Evolutionary conservation across 2,888 invertebrate genomes (phyloP).

Genomic region (Parnassius orleans): DNA sequence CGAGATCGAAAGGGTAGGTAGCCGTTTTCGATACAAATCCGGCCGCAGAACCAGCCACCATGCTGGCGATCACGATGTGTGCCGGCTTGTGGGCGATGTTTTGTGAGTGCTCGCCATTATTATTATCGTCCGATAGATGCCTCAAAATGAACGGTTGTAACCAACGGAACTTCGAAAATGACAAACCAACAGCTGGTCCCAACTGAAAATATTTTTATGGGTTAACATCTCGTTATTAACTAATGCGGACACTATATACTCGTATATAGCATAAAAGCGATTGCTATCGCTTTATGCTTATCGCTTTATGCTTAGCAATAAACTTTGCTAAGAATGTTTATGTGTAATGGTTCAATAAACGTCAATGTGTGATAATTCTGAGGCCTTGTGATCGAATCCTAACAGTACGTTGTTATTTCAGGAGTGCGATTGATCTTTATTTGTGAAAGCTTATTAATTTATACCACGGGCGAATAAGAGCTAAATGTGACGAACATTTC

Average conservation of each 20-base stretch:
- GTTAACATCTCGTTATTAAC: not conserved
- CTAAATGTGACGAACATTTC: no score
- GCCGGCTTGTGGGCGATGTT: conserved; percentile 41
- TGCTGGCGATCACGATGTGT: conserved; percentile 55
- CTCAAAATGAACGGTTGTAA: conserved; percentile 49
- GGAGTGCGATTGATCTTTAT: no score
- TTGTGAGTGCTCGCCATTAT: conserved; percentile 25
- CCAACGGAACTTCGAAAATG: conserved; percentile 58
- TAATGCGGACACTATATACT: not conserved
- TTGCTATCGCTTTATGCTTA: no score
- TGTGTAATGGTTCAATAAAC: no score
- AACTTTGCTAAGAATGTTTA: no score
- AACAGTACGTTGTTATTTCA: no score
- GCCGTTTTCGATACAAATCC: conserved; percentile 88
- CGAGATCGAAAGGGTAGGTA: conserved; percentile 93
- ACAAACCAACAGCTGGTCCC: conserved; percentile 64
- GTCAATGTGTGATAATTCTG: no score
- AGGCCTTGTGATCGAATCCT: no score
- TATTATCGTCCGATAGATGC: conserved; percentile 33
- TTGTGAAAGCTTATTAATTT: no score
- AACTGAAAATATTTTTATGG: conserved; percentile 47
- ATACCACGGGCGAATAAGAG: no score
- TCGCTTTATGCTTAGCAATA: no score
- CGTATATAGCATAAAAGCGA: no score
- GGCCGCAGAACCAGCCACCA: conserved; percentile 84